Percentiles rank a stretch among this genome's conserved stretches.
Evolutionary conservation across 2,888 invertebrate species (phyloP).

Genomic region (Drosophila yooni): DNA sequence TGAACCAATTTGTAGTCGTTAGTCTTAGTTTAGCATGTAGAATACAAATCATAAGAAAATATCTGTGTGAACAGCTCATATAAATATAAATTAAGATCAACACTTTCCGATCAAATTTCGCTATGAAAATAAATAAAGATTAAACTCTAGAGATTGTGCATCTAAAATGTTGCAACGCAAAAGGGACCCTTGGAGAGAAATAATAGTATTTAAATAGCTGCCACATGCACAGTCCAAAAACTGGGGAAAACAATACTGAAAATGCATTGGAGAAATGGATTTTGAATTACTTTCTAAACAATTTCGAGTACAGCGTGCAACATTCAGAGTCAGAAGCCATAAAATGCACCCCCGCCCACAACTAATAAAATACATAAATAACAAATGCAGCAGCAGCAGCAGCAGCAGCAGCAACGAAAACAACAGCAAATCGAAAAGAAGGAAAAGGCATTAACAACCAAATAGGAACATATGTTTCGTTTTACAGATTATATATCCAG

Average conservation of each 20-base stretch:
- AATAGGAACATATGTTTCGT: constrained; percentile 77
- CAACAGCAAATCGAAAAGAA: constrained; percentile 30
- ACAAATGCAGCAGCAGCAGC: constrained; percentile 33
- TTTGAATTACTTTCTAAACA: constrained; percentile 67
- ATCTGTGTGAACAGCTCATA: too few species aligned
- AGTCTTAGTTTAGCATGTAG: too few species aligned
- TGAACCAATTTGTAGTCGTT: too few species aligned
- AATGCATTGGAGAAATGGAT: constrained; percentile 34
- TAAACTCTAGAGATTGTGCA: background rate
- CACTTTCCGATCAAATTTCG: too few species aligned
- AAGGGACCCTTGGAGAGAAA: background rate
- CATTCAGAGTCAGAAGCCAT: constrained; percentile 33
- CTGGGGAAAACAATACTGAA: constrained; percentile 1
- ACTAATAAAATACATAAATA: constrained; percentile 75
- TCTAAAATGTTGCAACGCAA: background rate
- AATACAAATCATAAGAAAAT: too few species aligned
- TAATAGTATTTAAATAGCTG: constrained; percentile 3
- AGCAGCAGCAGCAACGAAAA: constrained; percentile 18
- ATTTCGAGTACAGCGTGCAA: constrained; percentile 17
- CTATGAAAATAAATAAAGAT: too few species aligned
- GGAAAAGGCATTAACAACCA: constrained; percentile 65
- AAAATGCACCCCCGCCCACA: constrained; percentile 51
- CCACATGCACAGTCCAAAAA: background rate
- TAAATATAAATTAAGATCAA: too few species aligned
- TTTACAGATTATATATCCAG: constrained; percentile 77